These are phyloP conservation scores for Takifugu bimaculatus DNA, from an alignment of 2,113 vertebrate species.

Conservation along the genomic window DNA sequence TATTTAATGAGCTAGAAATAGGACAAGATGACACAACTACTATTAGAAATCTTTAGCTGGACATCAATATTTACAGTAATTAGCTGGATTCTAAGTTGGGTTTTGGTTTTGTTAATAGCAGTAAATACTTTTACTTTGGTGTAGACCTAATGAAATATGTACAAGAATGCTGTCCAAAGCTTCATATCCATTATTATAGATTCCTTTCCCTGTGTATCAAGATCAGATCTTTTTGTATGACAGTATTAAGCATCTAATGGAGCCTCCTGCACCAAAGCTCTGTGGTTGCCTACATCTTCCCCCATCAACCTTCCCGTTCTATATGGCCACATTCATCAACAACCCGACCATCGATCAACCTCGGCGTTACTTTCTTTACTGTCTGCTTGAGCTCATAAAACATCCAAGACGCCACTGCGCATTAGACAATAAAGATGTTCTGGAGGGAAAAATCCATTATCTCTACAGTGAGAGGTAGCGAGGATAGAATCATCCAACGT, in stretches of 20 bases:
- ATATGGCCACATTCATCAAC: conserved; percentile 62
- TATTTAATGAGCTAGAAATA: no score
- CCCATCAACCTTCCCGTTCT: conserved; percentile 45
- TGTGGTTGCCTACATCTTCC: conserved; percentile 20
- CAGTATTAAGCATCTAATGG: conserved; percentile 40
- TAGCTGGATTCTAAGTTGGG: no score
- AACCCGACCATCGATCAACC: conserved; percentile 59
- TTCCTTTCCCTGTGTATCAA: conserved; percentile 25
- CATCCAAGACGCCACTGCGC: conserved; percentile 62
- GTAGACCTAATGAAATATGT: no score
- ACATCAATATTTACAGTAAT: no score
- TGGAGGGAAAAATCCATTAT: conserved; percentile 62
- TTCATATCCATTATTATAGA: neutral
- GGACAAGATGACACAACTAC: no score
- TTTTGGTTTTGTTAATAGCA: no score
- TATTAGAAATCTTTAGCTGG: no score
- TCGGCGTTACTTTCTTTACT: conserved; percentile 53
- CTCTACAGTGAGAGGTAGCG: conserved; percentile 47
- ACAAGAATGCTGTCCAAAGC: no score
- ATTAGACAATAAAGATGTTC: conserved; percentile 68
- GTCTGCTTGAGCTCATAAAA: conserved; percentile 64
- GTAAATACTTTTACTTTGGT: no score
- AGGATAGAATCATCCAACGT: conserved; percentile 57
- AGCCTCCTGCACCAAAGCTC: conserved; percentile 25
- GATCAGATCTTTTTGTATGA: conserved; percentile 14